Base-by-base conservation (phyloP, 2,113 vertebrate genomes). In the Ondatra zibethicus region DNA sequence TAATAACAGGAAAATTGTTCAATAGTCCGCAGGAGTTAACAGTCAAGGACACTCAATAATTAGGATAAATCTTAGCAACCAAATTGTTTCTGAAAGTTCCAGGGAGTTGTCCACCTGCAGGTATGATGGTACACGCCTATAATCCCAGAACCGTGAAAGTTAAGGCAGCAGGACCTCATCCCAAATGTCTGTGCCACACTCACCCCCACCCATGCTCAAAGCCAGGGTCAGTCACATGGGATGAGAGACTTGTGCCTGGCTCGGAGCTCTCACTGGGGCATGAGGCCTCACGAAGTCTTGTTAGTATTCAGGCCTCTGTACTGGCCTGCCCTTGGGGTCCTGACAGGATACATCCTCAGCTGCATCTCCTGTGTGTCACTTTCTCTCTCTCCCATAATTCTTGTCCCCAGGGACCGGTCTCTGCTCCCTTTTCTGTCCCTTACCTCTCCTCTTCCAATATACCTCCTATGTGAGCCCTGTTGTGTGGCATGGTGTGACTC, bases 211-310 rank as follows among this genome's bases (percentile, higher is more conserved):
- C 98, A 98, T 1, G 99, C 99, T 98, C 98, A 0, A 63, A 63
- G 98, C 99, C 95, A 99, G 97, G 0, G 99, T 99, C 0, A 99
- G 99, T 0, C 99, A 98, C 95, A 99, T 21, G 0, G 92, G 63
- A 97, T 98, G 61, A 98, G 98, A 89, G 47, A 96, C 7, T 96
- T 27, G 50, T 87, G 61, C 91, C 39, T 91, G 96, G 73, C 9
- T 95, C 78, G 50, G 92, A 63, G 36, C 58, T 1, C 1, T 87
- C 0, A 45, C 98, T 98, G 0, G 98, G 98, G 73, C 98, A 93
- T 1, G 98, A 99, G 39, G 99, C 98, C 0, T 99, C 99, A n/a
- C n/a, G n/a, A n/a, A n/a, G n/a, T n/a, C n/a, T n/a, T n/a, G n/a
- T n/a, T n/a, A n/a, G n/a, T n/a, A n/a, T n/a, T n/a, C n/a, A n/a